Base-by-base conservation (phyloP, 2,797 vertebrate genomes). In the Anableps anableps region DNA sequence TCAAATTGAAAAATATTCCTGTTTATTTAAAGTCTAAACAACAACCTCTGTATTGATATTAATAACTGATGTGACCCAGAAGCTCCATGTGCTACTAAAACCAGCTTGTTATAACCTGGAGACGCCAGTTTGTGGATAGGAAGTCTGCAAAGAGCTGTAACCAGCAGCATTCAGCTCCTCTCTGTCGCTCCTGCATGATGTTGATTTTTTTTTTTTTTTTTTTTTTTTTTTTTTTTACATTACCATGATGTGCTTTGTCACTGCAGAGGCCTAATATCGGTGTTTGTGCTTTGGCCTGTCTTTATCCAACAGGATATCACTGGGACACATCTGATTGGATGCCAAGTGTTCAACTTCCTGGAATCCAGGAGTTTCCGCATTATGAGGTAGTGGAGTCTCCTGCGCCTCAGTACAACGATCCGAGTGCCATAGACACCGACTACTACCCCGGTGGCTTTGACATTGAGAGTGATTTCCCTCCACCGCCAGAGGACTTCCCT, bases 281-380 rank as follows among this genome's bases (percentile, higher is more conserved):
- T 53, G 43, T 83, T 26, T 83, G n/a, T 86, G 84, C 74, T 82
- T 31, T 31, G 5, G 60, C 58, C 29, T 80, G n/a, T 80, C 23
- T n/a, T 47, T 7, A 0, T 89, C 72, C 7, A 51, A 50, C 90
- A 99, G 99, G 97, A 93, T 99, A 99, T 93, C 98, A 99, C 95
- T 99, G 99, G 99, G 99, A 99, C 95, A 99, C 99, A 68, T 99
- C 99, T 91, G 99, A 99, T 91, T 99, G 99, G 99, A 99, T 99
- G 99, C 98, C 99, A 72, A 97, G 95, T 70, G 97, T 98, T 93
- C 98, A 99, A 90, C 95, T 99, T 95, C 98, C 98, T 91, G 99
- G 97, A 95, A 99, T 99, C 93, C 97, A 99, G 90, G 99, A 99
- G 92, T 98, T 97, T 91, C 98, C 98, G 82, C 98, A 97, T 94